Base-by-base conservation (phyloP, 2,888 invertebrate genomes). In the Hirtodrosophila cameraria region DNA sequence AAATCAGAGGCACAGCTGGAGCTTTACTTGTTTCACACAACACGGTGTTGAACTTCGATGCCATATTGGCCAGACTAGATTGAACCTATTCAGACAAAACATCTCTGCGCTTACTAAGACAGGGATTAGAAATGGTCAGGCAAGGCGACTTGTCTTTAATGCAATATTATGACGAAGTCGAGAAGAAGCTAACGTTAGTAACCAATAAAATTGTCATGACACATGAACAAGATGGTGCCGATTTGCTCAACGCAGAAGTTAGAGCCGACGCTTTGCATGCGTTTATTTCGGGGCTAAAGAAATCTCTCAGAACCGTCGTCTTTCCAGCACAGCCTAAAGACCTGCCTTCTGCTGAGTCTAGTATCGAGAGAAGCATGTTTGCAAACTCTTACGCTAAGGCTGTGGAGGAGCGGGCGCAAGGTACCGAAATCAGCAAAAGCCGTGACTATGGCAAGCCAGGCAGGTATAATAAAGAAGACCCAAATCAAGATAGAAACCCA, bases 31-130 rank as follows among this genome's bases (percentile, higher is more conserved):
- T 57, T 13, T 61, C 54, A 0, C 27, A 55, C 20, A 55, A 61
- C 7, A 60, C 54, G 30, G 54, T 58, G 9, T 35, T 60, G 13
- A 59, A 59, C 13, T 54, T 60, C 18, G 54, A 60, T 28, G 43
- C 55, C 9, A 61, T 57, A 15, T 3, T 45, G 11, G 50, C 39
- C 9, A 20, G 42, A 5, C 25, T 50, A 28, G 42, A 52, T 23
- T 52, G 30, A 9, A 42, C 31, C 2, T 41, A 42, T 11, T 13
- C 31, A 2, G 38, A 45, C 12, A 54, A 45, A 38, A 54, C 33
- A 8, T 55, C 46, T 2, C 18, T 55, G 23, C 46, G 46, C 8
- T 23, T 53, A 1, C 4, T 43, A n/a, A 16, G 53, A 4, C 53
- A 55, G 18, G 4, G 39, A 0, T 25, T 38, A 13, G 53, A 53